These are phyloP conservation scores for Lasioglossum zephyrum DNA, from an alignment of 2,888 invertebrate genomes.

Conservation along the genomic window DNA sequence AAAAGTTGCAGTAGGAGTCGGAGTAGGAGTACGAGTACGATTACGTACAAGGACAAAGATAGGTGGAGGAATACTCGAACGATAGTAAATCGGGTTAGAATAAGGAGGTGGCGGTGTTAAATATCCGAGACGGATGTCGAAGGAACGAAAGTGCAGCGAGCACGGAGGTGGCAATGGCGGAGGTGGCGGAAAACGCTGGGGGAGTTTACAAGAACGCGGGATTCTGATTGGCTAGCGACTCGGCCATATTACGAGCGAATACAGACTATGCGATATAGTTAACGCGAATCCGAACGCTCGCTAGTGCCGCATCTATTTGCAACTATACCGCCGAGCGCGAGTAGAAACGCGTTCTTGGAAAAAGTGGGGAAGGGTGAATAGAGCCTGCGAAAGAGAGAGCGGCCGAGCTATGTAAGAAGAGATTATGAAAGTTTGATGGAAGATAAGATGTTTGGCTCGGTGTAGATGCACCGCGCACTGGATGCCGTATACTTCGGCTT, in stretches of 20 bases:
- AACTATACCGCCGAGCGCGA: neutral
- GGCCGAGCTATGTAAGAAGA: slow-evolving; percentile 48
- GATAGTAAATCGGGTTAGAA: slow-evolving; percentile 5
- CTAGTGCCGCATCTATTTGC: slow-evolving; percentile 80
- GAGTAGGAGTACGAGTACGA: neutral
- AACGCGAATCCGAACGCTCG: slow-evolving; percentile 82
- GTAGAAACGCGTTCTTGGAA: slow-evolving; percentile 2
- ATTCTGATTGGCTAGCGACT: slow-evolving; percentile 82
- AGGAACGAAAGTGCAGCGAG: slow-evolving; percentile 20
- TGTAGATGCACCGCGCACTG: neutral
- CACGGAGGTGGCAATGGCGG: slow-evolving; percentile 16
- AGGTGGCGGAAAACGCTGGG: slow-evolving; percentile 62
- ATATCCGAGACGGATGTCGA: neutral
- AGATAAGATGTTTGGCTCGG: slow-evolving; percentile 1
- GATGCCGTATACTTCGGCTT: neutral
- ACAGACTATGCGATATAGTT: slow-evolving; percentile 81
- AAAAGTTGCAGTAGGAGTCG: neutral
- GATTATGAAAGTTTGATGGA: slow-evolving; percentile 2
- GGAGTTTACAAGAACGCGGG: slow-evolving; percentile 43
- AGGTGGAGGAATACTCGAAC: neutral
- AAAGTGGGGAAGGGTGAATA: slow-evolving; percentile 4
- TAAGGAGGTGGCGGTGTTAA: slow-evolving; percentile 3
- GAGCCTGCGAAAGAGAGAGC: slow-evolving; percentile 22
- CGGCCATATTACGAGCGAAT: slow-evolving; percentile 83
- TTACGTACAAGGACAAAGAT: neutral